Evolutionary conservation across 2,888 invertebrate genomes (phyloP).

Genomic region (Scaeva pyrastri): DNA sequence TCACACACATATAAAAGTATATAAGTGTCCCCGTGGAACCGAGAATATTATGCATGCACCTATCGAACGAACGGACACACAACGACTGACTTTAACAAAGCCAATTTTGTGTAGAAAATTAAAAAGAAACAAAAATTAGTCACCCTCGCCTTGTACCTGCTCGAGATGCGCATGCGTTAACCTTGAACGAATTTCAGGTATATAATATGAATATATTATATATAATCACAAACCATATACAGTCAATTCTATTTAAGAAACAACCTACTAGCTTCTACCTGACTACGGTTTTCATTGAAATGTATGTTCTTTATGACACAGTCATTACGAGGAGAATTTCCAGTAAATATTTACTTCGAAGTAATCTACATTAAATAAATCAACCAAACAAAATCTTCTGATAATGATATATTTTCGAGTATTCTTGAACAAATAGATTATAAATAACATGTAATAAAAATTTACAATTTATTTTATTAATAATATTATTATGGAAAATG

Average conservation of each 20-base stretch:
- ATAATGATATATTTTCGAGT: too few relatives aligned
- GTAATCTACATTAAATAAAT: too few relatives aligned
- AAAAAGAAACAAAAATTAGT: background rate
- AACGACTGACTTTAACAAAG: conserved; percentile 28
- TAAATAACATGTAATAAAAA: too few relatives aligned
- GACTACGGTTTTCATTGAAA: background rate
- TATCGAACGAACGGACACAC: conserved; percentile 42
- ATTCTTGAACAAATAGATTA: too few relatives aligned
- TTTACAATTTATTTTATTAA: too few relatives aligned
- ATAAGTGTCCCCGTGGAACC: background rate
- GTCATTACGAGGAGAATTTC: too few relatives aligned
- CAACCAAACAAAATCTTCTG: too few relatives aligned
- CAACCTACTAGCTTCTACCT: conserved; percentile 14
- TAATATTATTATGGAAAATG: too few relatives aligned
- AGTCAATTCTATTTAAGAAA: background rate
- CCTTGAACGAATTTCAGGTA: conserved; percentile 13
- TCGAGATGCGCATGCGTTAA: conserved; percentile 28
- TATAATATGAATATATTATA: background rate
- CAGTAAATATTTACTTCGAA: too few relatives aligned
- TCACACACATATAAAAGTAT: conserved; percentile 18
- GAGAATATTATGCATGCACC: conserved; percentile 18
- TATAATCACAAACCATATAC: too few relatives aligned
- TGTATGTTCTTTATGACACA: too few relatives aligned
- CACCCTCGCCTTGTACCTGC: background rate
- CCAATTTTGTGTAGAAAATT: background rate